Percentiles rank a stretch among this genome's conserved stretches.
Evolutionary conservation across 2,797 vertebrate species (phyloP).

Genomic region (Molossus alvarezi): DNA sequence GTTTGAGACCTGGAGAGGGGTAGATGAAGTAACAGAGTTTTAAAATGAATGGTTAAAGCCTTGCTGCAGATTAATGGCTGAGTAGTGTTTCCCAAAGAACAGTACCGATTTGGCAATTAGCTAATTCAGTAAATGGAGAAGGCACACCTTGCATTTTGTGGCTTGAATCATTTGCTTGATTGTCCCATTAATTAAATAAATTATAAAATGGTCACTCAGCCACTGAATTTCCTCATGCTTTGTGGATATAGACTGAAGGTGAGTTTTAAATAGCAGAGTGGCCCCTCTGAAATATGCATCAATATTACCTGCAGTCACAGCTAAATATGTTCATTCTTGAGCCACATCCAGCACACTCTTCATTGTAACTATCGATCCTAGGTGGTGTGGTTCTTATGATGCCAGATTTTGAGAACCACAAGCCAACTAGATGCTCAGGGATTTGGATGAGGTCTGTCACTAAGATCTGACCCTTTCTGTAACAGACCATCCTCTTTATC

Average conservation of each 20-base stretch:
- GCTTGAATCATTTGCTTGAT: background rate
- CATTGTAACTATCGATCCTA: no score
- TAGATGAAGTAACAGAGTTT: background rate
- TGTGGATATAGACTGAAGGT: background rate
- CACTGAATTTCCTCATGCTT: background rate
- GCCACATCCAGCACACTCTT: fast-evolving
- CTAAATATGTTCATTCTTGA: background rate
- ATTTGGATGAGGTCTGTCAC: background rate
- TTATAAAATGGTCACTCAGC: background rate
- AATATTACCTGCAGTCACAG: background rate
- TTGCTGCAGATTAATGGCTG: background rate
- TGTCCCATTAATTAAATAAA: constrained; percentile 15
- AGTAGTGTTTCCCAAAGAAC: background rate
- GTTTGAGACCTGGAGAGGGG: background rate
- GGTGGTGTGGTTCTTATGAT: background rate
- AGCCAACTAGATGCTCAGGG: background rate
- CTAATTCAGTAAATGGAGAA: constrained; percentile 12
- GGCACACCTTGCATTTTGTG: background rate
- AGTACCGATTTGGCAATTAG: background rate
- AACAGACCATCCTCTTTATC: background rate
- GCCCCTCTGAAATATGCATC: background rate
- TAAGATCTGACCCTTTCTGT: background rate
- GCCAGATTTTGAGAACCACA: background rate
- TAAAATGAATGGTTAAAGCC: constrained; percentile 29
- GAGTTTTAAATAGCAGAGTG: background rate